A percentile compares a stretch with the other conserved stretches of the same genome.
Evolutionary conservation across 1,140 invertebrate genomes (phyloP).

Genomic region (Zaprionus davidi): DNA sequence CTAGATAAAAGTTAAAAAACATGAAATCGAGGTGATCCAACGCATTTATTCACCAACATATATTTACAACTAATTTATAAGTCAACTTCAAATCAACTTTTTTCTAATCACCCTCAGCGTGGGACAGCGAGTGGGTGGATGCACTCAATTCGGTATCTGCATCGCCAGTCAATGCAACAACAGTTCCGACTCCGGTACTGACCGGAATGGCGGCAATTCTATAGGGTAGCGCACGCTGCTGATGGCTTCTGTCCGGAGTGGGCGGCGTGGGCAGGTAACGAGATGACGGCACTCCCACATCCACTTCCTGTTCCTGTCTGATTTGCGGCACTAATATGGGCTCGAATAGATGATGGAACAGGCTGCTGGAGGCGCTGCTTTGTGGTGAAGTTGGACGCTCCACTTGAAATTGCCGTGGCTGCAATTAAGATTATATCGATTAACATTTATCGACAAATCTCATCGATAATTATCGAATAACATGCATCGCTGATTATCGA

Average conservation of each 20-base stretch:
- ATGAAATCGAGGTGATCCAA: no score
- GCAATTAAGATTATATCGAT: background rate
- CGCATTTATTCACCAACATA: no score
- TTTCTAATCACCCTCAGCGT: background rate
- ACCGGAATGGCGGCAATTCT: conserved; percentile 14
- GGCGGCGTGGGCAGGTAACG: background rate
- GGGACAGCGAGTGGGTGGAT: background rate
- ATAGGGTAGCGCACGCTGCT: conserved; percentile 1
- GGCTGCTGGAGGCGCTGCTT: background rate
- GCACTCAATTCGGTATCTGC: background rate
- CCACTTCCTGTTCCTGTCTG: background rate
- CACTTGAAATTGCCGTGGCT: conserved; percentile 14
- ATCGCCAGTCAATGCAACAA: background rate
- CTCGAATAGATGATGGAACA: conserved; percentile 31
- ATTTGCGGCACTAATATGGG: conserved; percentile 18
- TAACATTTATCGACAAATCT: background rate
- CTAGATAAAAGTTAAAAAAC: no score
- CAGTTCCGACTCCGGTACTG: background rate
- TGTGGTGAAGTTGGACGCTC: background rate
- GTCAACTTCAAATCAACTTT: no score
- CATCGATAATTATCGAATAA: background rate
- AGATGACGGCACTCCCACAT: background rate
- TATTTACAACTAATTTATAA: no score
- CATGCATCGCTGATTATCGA: background rate
- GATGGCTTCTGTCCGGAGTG: background rate